Evolutionary conservation across 2,888 invertebrate species (phyloP).

Genomic region (Acrocera orbiculus): DNA sequence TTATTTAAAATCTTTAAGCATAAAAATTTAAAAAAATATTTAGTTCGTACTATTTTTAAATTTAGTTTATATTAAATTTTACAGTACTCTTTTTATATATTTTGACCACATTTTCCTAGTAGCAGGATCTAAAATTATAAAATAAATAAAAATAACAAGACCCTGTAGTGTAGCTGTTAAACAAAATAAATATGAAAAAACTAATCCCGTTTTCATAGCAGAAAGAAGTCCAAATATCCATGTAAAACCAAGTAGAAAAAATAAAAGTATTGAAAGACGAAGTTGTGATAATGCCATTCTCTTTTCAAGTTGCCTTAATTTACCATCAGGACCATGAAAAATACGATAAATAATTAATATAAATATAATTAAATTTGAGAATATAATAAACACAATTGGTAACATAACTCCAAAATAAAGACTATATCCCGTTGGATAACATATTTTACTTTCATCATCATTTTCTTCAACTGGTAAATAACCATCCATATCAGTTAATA

Average conservation of each 20-base stretch:
- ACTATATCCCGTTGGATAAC: constrained; percentile 37
- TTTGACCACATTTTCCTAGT: constrained; percentile 35
- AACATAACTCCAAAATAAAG: constrained; percentile 35
- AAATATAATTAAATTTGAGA: constrained; percentile 37
- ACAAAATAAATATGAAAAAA: constrained; percentile 44
- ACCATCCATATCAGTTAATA: constrained; percentile 31
- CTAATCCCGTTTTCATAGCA: constrained; percentile 31
- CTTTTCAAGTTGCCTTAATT: constrained; percentile 28
- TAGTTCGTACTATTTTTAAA: too few relatives aligned
- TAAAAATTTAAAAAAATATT: too few relatives aligned
- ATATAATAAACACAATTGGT: constrained; percentile 36
- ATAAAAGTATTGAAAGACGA: constrained; percentile 38
- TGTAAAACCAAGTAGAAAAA: constrained; percentile 41
- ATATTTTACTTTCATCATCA: constrained; percentile 28
- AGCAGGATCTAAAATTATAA: constrained; percentile 37
- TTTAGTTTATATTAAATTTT: too few relatives aligned
- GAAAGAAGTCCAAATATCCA: constrained; percentile 44
- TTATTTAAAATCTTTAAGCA: too few relatives aligned
- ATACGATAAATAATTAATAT: constrained; percentile 37
- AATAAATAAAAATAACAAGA: constrained; percentile 42
- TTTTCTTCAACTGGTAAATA: constrained; percentile 28
- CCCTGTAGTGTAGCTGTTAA: constrained; percentile 44
- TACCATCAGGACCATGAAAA: constrained; percentile 33
- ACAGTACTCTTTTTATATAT: constrained; percentile 9
- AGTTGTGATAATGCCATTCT: constrained; percentile 31